Evolutionary conservation across 2,797 vertebrate genomes (phyloP).

Genomic region (Perdix hodgsoniae): DNA sequence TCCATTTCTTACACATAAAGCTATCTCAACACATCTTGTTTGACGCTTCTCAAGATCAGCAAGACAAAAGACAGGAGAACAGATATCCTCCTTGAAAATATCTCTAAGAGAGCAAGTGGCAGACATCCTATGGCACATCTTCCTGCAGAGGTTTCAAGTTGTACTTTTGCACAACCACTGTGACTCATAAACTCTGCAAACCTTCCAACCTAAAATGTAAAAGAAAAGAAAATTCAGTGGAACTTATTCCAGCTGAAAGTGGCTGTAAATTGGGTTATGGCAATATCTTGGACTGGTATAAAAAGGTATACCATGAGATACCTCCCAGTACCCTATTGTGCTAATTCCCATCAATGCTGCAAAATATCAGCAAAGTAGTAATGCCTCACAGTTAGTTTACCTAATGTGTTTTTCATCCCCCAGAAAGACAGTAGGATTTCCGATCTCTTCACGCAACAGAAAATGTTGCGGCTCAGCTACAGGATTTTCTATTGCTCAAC

Average conservation of each 20-base stretch:
- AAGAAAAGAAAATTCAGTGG: neutral
- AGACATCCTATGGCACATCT: slow-evolving; percentile 2
- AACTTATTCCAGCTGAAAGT: neutral
- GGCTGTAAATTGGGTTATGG: neutral
- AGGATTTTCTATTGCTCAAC: neutral
- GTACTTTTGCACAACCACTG: neutral
- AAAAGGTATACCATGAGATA: neutral
- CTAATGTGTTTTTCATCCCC: neutral
- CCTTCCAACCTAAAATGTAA: accelerated
- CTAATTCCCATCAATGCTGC: accelerated
- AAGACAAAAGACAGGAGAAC: neutral
- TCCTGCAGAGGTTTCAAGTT: neutral
- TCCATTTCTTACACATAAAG: neutral
- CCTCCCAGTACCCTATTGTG: neutral
- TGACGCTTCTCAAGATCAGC: neutral
- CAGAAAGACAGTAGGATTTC: neutral
- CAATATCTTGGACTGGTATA: neutral
- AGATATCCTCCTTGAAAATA: neutral
- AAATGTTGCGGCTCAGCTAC: neutral
- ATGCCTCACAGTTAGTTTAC: neutral
- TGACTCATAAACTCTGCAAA: neutral
- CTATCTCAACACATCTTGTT: neutral
- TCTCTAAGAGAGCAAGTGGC: neutral
- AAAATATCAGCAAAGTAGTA: neutral
- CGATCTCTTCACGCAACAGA: neutral